These are phyloP conservation scores for Phenganax subtilis DNA, from an alignment of 92 coral and sea anemone species.

Conservation along the genomic window DNA sequence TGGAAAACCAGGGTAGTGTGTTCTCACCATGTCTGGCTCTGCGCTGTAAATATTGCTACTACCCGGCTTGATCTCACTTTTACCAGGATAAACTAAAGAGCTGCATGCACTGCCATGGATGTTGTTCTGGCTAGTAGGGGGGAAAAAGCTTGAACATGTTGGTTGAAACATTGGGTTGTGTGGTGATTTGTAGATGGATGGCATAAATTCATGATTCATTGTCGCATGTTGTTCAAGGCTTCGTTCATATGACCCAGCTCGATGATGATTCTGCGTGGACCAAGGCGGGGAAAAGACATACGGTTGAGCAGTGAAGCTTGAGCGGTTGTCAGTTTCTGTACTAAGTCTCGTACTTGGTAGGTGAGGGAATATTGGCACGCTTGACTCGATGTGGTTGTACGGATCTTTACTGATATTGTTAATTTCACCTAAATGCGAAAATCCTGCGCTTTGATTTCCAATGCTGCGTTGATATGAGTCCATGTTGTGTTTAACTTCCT, in stretches of 20 bases:
- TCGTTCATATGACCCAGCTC: slow-evolving; percentile 6
- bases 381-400: slow-evolving; percentile 28
- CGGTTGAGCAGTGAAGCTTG: slow-evolving; percentile 14
- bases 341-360: slow-evolving; percentile 1
- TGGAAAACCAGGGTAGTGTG: slow-evolving; percentile 22
- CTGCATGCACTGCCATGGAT: slow-evolving; percentile 25
- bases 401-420: slow-evolving; percentile 14
- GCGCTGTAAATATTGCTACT: slow-evolving; percentile 32
- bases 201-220: not conserved
- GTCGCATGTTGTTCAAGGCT: slow-evolving; percentile 25
- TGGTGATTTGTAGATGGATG: slow-evolving; percentile 19
- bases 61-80: slow-evolving; percentile 39
- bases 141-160: slow-evolving; percentile 6
- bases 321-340: slow-evolving; percentile 16
- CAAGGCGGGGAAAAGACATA: slow-evolving; percentile 23
- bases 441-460: slow-evolving; percentile 40
- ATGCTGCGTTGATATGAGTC: slow-evolving; percentile 30
- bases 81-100: slow-evolving; percentile 29
- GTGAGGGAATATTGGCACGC: slow-evolving; percentile 16
- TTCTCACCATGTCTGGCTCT: slow-evolving; percentile 31
- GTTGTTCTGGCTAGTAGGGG: slow-evolving; percentile 34
- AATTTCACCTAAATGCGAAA: slow-evolving; percentile 9
- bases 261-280: slow-evolving; percentile 24
- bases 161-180: slow-evolving; percentile 23
- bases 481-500: slow-evolving; percentile 35